Base-by-base conservation (phyloP, 2,797 vertebrate species). In the Tauraco hartlaubi region DNA sequence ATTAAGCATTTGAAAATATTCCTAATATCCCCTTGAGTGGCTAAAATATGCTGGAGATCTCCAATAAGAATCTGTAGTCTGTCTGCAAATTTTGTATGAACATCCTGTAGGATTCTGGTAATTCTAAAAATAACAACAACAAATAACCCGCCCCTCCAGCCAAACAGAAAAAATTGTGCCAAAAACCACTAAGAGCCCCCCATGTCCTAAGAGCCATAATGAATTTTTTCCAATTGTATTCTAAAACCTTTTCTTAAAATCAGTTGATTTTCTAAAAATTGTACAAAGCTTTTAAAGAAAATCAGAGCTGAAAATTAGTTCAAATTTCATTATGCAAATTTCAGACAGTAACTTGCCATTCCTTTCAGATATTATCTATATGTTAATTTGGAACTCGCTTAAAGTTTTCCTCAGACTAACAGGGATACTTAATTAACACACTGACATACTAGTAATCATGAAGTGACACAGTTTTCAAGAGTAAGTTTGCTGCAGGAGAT, bases 41-140 rank as follows among this genome's bases (percentile, higher is more conserved):
- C 59, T 82, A 31, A 92, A 88, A 69, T 63, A 81, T 33, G 25
- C 67, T 88, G 44, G 48, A 73, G 28, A n/a, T 52, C 48, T 78
- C 66, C 1, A 78, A 94, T 94, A 94, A 93, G 85, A 81, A 95
- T 96, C 90, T 90, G 51, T 68, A 48, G 55, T 84, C 63, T 88
- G 79, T 91, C 89, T 94, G 90, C 80, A 69, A 8, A 75, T 92
- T 95, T 96, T 64, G 3, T 76, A 21, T 91, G 76, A 76, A 91
- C 79, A 94, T 95, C 91, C 94, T 93, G 88, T 63, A 76, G 61
- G 44, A 74, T 94, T 94, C 89, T 93, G 77, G 64, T 94, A 91
- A 91, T 51, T 20, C 33, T 35, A 44, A 94, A 88, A 89, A 13
- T 77, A 92, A 85, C 35, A 77, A 33, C n/a, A 73, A 52, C 63